Evolutionary conservation across 2,797 vertebrate genomes (phyloP).

Genomic region (Calcarius lapponicus): DNA sequence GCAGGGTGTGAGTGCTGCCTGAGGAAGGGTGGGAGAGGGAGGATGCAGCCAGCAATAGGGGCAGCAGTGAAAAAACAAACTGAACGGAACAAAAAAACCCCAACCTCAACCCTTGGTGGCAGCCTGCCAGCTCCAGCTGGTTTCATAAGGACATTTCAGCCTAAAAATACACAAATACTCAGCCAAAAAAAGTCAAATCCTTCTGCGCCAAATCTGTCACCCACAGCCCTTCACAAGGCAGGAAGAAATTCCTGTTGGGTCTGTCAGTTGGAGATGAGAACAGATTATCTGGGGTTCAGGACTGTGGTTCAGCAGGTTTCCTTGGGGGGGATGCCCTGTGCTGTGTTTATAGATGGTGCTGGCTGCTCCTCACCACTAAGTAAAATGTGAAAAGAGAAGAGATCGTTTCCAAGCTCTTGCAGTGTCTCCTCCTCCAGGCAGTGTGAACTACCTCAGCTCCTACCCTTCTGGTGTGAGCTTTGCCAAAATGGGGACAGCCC

Average conservation of each 20-base stretch:
- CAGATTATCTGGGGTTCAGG: not conserved
- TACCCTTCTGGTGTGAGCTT: not conserved
- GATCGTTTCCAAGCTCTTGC: not conserved
- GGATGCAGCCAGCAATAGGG: not conserved
- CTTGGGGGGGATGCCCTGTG: not conserved
- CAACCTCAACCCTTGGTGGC: slow-evolving; percentile 7
- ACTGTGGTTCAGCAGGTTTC: not conserved
- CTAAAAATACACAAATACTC: slow-evolving; percentile 49
- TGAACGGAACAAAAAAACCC: accelerated
- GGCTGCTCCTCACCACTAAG: not conserved
- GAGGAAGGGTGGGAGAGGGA: not conserved
- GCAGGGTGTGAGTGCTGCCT: not conserved
- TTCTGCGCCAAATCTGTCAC: slow-evolving; percentile 12
- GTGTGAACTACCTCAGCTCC: not conserved
- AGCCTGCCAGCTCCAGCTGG: slow-evolving; percentile 54
- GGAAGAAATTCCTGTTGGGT: slow-evolving; percentile 18
- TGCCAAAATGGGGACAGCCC: not conserved
- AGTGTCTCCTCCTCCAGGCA: not conserved
- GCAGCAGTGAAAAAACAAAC: not conserved
- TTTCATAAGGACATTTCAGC: slow-evolving; percentile 43
- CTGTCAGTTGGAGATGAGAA: not conserved
- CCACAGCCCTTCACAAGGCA: not conserved
- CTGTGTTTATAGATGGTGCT: not conserved
- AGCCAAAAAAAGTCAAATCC: slow-evolving; percentile 19
- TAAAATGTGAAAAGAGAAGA: not conserved